Conservation (phyloP, 2,113 vertebrate species). For the Ceyx cyanopectus region DNA sequence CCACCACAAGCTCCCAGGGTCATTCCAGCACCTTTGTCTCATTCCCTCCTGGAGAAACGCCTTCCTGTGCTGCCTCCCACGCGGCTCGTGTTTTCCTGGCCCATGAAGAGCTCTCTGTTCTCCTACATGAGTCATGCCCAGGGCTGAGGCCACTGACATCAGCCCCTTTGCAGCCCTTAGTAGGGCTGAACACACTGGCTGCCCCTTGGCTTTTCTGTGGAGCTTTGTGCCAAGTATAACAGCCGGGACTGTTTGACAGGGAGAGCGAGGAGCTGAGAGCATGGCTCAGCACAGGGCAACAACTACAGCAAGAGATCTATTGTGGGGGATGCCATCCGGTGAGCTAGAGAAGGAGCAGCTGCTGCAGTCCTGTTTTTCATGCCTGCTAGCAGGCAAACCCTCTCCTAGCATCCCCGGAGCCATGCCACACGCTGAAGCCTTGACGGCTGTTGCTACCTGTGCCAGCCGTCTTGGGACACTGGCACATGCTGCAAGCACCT, state of each 20-base stretch:
- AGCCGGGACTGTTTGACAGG: accelerated
- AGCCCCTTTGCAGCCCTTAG: neutral
- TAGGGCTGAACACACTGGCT: neutral
- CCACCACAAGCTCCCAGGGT: neutral
- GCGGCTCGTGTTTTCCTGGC: neutral
- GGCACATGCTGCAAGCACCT: neutral
- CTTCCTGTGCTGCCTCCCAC: neutral
- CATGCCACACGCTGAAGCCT: accelerated
- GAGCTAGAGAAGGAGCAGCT: neutral
- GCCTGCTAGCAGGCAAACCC: neutral
- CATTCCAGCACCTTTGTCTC: constrained; percentile 32
- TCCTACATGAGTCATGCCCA: neutral
- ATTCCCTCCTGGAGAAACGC: neutral
- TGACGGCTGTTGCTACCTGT: neutral
- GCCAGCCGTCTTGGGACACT: neutral
- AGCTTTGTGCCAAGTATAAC: neutral
- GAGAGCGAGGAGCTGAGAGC: neutral
- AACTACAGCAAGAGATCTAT: neutral
- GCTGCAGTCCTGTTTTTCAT: neutral
- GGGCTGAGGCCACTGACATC: neutral
- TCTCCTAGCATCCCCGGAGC: neutral
- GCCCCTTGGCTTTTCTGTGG: neutral
- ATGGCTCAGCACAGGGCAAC: accelerated
- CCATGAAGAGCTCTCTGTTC: constrained; percentile 53
- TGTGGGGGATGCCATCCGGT: neutral